Conservation (phyloP, 2,888 invertebrate genomes). For the Lathronympha strigana region DNA sequence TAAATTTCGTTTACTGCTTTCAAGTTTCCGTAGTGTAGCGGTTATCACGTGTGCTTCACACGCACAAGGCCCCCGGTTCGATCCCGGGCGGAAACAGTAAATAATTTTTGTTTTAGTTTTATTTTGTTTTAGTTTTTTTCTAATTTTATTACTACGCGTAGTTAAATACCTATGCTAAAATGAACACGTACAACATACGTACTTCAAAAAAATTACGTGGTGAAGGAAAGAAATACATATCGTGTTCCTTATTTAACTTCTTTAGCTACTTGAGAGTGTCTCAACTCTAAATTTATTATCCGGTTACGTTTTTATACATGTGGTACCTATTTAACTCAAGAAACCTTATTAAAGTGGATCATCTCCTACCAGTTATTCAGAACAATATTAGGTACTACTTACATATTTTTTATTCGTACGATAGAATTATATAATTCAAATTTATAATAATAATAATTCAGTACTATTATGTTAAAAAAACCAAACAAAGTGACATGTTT, state of each 20-base stretch:
- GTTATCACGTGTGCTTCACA: slow-evolving; percentile 93
- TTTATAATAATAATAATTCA: not conserved
- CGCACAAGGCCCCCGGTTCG: slow-evolving; percentile 90
- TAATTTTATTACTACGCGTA: not conserved
- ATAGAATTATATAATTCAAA: too few species aligned
- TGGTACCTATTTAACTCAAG: not conserved
- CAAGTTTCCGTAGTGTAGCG: slow-evolving; percentile 89
- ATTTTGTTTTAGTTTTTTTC: not conserved
- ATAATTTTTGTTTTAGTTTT: slow-evolving; percentile 43
- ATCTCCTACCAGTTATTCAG: too few species aligned
- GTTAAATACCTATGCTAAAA: not conserved
- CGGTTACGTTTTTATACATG: slow-evolving; percentile 25
- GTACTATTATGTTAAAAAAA: not conserved
- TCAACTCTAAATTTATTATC: slow-evolving; percentile 7
- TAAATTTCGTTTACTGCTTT: slow-evolving; percentile 31
- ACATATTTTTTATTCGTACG: too few species aligned
- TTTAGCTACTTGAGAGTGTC: slow-evolving; percentile 1
- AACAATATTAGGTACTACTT: too few species aligned
- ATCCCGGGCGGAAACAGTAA: slow-evolving; percentile 88
- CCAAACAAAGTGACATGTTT: not conserved
- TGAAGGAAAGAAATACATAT: slow-evolving; percentile 10
- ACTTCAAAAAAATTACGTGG: not conserved
- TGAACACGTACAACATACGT: not conserved
- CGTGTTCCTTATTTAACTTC: slow-evolving; percentile 18
- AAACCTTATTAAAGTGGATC: not conserved